Evolutionary conservation across 2,113 vertebrate genomes (phyloP), one percentile per base, ranked within the genome.

Genomic region (Tauraco erythrolophus): DNA sequence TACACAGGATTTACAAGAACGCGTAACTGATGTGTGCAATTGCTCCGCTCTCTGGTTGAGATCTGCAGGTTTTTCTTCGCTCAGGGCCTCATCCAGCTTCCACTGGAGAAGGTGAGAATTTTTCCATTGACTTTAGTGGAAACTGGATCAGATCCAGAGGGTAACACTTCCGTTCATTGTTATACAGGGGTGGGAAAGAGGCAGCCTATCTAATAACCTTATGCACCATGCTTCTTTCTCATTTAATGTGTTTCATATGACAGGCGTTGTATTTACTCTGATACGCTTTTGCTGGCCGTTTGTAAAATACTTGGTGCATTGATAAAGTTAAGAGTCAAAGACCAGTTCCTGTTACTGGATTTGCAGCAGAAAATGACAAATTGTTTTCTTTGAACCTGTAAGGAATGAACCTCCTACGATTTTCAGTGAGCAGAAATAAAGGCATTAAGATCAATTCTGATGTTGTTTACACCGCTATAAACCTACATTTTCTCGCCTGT

Each of bases 91-190:
- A 95, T 92, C 41, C 65, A 88, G 45, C 41, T 91, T 92, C 61
- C 84, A 56, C 41, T 4, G 19, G 61, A 76, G 89, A 84, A 94
- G 76, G 75, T 96, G 92, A 85, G 88, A 83, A 71, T 70, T 62
- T 79, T 95, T 71, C 65, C 69, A 30, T 33, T 75, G 64, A 30
- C 27, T 94, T 91, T 31, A 91, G 77, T 87, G 53, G 65, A 78
- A 88, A 30, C 43, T 91, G 84, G 91, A 87, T 82, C 57, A 79
- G 53, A 82, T 94, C 83, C 88, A 96, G 92, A 86, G 72, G 61
- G 80, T 95, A 95, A 95, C 83, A 95, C 84, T 97, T 97, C 92
- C 78, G 14, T 77, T 95, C 91, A 93, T 93, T 94, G 88, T 95
- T 94, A 79, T 30, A 43, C 61, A 50, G 54, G 75, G 65, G 69